These are phyloP conservation scores for Melieria picta DNA, from an alignment of 2,888 invertebrate genomes.

Conservation along the genomic window DNA sequence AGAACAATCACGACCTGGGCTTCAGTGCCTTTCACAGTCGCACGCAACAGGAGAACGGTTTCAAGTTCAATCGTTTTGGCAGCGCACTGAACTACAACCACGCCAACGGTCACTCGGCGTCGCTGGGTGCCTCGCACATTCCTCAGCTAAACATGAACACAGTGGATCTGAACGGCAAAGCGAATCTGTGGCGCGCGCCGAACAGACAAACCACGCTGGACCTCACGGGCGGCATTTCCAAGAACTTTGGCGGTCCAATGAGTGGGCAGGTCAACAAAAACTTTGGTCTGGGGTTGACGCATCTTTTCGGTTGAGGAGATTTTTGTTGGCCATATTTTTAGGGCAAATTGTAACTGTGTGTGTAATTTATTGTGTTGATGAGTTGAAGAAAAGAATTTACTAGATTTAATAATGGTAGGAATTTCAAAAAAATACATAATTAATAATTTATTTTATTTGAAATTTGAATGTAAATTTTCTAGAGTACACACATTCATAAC, in stretches of 20 bases:
- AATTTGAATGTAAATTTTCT: too few relatives aligned
- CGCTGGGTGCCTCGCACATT: slow-evolving; percentile 40
- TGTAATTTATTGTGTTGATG: too few relatives aligned
- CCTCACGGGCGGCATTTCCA: slow-evolving; percentile 40
- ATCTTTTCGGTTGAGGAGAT: slow-evolving; percentile 33
- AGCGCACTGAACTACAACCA: slow-evolving; percentile 43
- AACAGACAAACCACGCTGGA: slow-evolving; percentile 37
- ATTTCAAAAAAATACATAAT: too few relatives aligned
- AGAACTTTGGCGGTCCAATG: slow-evolving; percentile 37
- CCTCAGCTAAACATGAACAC: slow-evolving; percentile 42
- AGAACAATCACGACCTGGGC: slow-evolving; percentile 38
- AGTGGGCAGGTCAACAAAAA: slow-evolving; percentile 31
- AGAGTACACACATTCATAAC: too few relatives aligned
- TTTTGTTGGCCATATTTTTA: too few relatives aligned
- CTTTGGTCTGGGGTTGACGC: slow-evolving; percentile 40
- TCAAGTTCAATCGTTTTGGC: slow-evolving; percentile 42
- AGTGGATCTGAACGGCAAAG: slow-evolving; percentile 41
- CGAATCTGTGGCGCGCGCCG: slow-evolving; percentile 43
- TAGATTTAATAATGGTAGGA: too few relatives aligned
- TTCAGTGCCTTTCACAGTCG: slow-evolving; percentile 43
- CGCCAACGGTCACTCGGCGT: slow-evolving; percentile 41
- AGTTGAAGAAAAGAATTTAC: too few relatives aligned
- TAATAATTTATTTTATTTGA: too few relatives aligned
- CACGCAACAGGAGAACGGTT: slow-evolving; percentile 42
- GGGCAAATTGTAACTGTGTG: too few relatives aligned